Evolutionary conservation across 2,888 invertebrate genomes (phyloP), one percentile per base, ranked within the genome.

Genomic region (Mythimna ferrago): DNA sequence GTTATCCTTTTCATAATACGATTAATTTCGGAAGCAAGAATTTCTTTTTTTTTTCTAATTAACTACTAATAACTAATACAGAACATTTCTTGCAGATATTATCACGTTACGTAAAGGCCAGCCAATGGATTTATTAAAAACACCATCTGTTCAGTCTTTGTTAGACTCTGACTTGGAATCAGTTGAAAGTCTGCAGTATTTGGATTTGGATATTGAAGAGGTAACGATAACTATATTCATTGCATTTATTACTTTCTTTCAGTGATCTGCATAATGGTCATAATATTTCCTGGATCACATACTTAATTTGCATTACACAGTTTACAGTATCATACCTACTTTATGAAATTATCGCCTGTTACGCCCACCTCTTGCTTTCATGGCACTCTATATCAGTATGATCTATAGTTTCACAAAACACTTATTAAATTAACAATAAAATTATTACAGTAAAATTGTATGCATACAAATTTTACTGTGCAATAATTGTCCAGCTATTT

Each of bases 171-270:
- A 97, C 90, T 95, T 97, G 77, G 97, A 97, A 84, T 97, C 97
- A 64, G 97, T 97, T 70, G 97, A 97, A 88, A 97, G 97, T 91
- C 95, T 97, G 81, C 95, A 97, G 78, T 97, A 97, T 91, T 94
- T 97, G 84, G 97, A 98, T 91, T 94, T 97, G 84, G 97, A 98
- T 91, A 97, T 98, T 81, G 98, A 98, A 90, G 98, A 97, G 96
- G 97, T 97, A 93, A 48, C 65, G 48, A 32, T n/a, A n/a, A 35
- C 38, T 14, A 14, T 60, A 38, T 16, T 38, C 9, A 38, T 64
- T 64, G 2, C 2, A 21, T 21, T 14, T 10, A 21, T 54, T 66
- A 6, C 3, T 19, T 32, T n/a, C 16, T 32, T 38, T 21, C 2
- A 57, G 19, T 21, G 32, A 51, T 38, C 32, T 26, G 14, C 7